Conservation (phyloP, 2,113 vertebrate genomes). For the Gymnarchus niloticus region DNA sequence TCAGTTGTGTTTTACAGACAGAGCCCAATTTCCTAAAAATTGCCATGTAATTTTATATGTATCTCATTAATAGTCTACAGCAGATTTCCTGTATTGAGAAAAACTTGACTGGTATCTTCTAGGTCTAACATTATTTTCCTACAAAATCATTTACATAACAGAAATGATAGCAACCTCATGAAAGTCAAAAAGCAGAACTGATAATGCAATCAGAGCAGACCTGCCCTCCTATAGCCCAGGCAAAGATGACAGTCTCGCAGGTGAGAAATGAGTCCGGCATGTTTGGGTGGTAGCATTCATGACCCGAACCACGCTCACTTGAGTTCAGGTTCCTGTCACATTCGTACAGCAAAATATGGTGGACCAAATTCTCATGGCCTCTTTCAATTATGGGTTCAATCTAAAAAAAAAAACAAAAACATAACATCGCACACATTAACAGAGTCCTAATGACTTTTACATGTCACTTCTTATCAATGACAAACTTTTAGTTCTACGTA, state of each 20-base stretch:
- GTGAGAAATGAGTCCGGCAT: constrained; percentile 79
- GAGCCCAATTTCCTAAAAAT: neutral
- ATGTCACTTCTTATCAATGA: too few species aligned
- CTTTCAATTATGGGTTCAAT: constrained; percentile 75
- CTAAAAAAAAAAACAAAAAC: constrained; percentile 45
- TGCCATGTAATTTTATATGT: neutral
- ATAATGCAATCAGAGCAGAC: constrained; percentile 48
- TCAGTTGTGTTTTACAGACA: neutral
- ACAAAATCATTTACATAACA: neutral
- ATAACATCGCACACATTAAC: neutral
- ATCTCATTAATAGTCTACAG: neutral
- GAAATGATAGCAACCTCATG: neutral
- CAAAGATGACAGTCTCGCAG: constrained; percentile 76
- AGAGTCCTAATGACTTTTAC: too few species aligned
- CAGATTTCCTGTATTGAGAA: neutral
- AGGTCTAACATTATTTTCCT: neutral
- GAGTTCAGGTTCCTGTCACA: constrained; percentile 70
- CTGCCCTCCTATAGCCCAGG: constrained; percentile 85
- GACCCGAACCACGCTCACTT: constrained; percentile 62
- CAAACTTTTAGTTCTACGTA: too few species aligned
- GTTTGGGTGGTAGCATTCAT: constrained; percentile 82
- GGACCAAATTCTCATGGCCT: constrained; percentile 74
- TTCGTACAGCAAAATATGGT: constrained; percentile 80
- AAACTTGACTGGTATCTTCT: neutral
- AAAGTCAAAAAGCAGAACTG: neutral